Base-by-base conservation (phyloP, 2,797 vertebrate genomes). In the Myotis daubentonii region DNA sequence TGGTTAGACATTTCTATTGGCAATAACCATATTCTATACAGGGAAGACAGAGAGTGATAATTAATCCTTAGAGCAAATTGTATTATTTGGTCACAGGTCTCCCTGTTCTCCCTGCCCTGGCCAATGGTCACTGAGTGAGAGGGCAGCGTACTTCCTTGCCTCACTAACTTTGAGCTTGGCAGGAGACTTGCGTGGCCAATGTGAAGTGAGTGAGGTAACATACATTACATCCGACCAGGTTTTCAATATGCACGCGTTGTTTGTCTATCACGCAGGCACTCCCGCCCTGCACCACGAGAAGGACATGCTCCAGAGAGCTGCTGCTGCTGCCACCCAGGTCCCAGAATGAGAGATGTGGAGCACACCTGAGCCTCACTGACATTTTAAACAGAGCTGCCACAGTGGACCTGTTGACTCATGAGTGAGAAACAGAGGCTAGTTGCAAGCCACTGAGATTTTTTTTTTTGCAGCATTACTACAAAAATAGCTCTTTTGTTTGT, bases 401-500 rank as follows among this genome's bases (percentile, higher is more conserved):
- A 83, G 62, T 8, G 8, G 10, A 87, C 33, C 25, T 36, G 44
- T 15, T 28, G 44, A 62, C 20, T 68, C 25, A 25, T 15, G 33
- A 51, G 17, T 81, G 13, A 87, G 86, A 83, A 86, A 84, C 44
- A 79, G 85, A 41, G 25, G 19, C 17, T 79, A n/a, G 10, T 78
- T 57, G 23, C 53, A 22, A 83, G 22, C 16, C n/a, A 82, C 8
- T 9, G 74, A 79, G 25, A 47, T 23, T 55, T 55, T 68, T 1
- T 6, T 13, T 4, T 41, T 41, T 41, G 15, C 2, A 88, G 25
- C n/a, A 74, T 88, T 66, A 55, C 72, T 66, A 44, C 1, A 75
- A 16, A 87, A 91, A 78, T 53, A 83, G 25, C n/a, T 78, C 13
- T 75, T 87, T 76, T 41, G 33, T 36, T 96, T 93, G 33, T 36